Evolutionary conservation across 2,888 invertebrate genomes (phyloP), one percentile per base, ranked within the genome.

Genomic region (Camptogramma bilineatum): DNA sequence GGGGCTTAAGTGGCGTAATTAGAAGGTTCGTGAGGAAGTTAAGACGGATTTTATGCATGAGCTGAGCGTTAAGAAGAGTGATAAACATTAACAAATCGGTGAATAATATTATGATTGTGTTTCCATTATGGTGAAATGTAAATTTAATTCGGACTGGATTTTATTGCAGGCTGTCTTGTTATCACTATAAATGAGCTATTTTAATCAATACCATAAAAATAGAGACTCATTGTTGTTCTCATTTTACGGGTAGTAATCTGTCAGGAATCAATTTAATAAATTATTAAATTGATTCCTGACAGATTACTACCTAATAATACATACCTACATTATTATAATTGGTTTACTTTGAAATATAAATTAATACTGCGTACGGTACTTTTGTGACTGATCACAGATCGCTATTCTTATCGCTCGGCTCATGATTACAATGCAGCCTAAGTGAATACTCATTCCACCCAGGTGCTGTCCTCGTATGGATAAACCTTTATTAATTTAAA

Each of bases 1-100:
- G 81, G 77, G 73, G 70, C 77, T 78, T 78, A 81, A 84, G 79
- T 81, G 80, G 73, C 69, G 71, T 82, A 83, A 86, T 84, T 83
- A 83, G 81, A 78, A 76, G 75, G 62, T 68, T 70, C 65, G 74
- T 65, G 73, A 72, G 75, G 64, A 55, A 65, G 28, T 75, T 73
- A 64, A 72, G 67, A 68, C 62, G 61, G 44, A 18, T 61, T 24
- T 61, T 24, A 44, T 4, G 52, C 28, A 48, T 19, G 17, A 53
- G 19, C 52, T 42, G 65, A 58, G 63, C 48, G 63, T 9, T 55
- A 50, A 21, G 18, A 24, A 18, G 50, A 50, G 42, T 44, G 46
- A 17, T 31, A 7, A 54, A 44, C 17, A 7, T 44, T 16, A 44
- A 17, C 3, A 13, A 39, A 39, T 34, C 34, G 10, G 9, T 34